Base-by-base conservation (phyloP, 2,888 invertebrate species). In the Macropis europaea region DNA sequence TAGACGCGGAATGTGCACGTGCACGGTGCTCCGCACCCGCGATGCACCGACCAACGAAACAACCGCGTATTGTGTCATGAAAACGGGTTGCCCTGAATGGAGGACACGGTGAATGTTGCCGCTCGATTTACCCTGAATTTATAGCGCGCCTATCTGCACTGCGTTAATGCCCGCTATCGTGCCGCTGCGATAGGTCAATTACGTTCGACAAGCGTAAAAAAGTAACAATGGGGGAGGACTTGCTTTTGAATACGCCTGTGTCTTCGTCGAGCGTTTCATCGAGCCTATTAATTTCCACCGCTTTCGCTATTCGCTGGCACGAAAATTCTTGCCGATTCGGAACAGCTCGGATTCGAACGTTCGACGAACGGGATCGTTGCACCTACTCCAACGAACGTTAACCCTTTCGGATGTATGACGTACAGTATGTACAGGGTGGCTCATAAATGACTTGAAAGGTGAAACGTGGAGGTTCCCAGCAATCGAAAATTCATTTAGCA, bases 71-170 rank as follows among this genome's bases (percentile, higher is more conserved):
- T 59, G 38, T 53, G 15, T 7, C 34, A 22, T 24, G 56, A 26
- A 56, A 56, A 66, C 42, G 50, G 28, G 66, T 36, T 28, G 22
- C 5, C 34, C 57, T 22, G 52, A 70, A 70, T 69, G 34, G 57
- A 32, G 57, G 32, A 68, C 57, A 47, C 28, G 34, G 9, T n/a
- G 40, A 40, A 45, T 32, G 38, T 50, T 59, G 40, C 38, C 47
- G 69, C 69, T 69, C 69, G 69, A 70, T 70, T 68, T 70, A 59
- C 47, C 53, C 34, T 30, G 43, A 68, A 69, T 68, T 68, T 70
- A 68, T 53, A 42, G 34, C 47, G n/a, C 43, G 47, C 45, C 57
- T 64, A 56, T 56, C 54, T 43, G 19, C 56, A 13, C 13, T 43
- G 48, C 42, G 64, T 68, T 59, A 47, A 48, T 48, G 40, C 34